A percentile compares a stretch with the other conserved stretches of the same genome.
These are phyloP conservation scores for Chelidonichthys spinosus DNA, from an alignment of 2,797 vertebrate genomes.

Conservation along the genomic window DNA sequence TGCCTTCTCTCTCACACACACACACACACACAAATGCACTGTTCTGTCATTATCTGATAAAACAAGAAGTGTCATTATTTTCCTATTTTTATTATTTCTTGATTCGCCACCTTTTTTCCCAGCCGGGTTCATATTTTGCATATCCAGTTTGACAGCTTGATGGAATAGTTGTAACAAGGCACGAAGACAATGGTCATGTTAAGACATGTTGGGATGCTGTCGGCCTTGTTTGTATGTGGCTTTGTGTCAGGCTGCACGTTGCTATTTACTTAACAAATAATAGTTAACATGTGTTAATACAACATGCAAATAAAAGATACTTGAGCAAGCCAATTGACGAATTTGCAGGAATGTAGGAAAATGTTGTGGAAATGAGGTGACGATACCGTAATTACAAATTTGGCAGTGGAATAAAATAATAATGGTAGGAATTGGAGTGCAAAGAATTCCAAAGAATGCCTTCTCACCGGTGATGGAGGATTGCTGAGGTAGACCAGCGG, in stretches of 20 bases:
- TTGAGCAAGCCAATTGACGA: not conserved
- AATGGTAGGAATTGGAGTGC: not conserved
- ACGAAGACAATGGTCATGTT: slow-evolving; percentile 59
- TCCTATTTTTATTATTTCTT: slow-evolving; percentile 4
- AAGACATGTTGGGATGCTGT: slow-evolving; percentile 49
- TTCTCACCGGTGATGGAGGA: slow-evolving; percentile 38
- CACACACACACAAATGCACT: slow-evolving; percentile 39
- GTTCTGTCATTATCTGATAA: slow-evolving; percentile 44
- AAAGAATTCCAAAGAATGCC: slow-evolving; percentile 8
- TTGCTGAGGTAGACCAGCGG: slow-evolving; percentile 42
- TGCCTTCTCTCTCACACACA: slow-evolving; percentile 57
- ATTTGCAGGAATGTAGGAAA: not conserved
- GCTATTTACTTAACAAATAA: slow-evolving; percentile 14
- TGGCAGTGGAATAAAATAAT: not conserved
- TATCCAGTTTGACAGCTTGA: slow-evolving; percentile 70
- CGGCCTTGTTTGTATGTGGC: slow-evolving; percentile 49
- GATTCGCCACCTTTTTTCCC: slow-evolving; percentile 41
- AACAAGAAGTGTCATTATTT: slow-evolving; percentile 35
- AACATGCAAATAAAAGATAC: not conserved
- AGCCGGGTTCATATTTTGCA: slow-evolving; percentile 62
- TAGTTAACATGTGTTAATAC: not conserved
- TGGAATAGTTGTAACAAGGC: slow-evolving; percentile 65
- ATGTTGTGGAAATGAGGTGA: not conserved
- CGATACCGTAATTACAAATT: not conserved
- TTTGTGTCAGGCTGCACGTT: slow-evolving; percentile 44